A percentile compares a stretch with the other conserved stretches of the same genome.
Evolutionary conservation across 2,888 invertebrate species (phyloP).

Genomic region (Oscheius sp.): DNA sequence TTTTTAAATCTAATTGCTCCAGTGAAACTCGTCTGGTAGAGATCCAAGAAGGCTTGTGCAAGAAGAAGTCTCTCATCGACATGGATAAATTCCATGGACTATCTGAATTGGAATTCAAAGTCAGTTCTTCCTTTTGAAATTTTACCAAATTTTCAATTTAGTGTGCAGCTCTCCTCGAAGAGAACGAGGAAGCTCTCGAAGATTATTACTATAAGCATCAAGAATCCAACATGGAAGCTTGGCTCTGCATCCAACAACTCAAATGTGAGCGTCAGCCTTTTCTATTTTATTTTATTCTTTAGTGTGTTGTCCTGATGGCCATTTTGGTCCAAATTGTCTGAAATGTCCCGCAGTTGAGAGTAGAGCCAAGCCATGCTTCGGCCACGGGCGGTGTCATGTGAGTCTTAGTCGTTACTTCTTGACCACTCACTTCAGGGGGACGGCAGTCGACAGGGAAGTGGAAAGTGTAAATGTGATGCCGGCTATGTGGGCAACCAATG

Average conservation of each 20-base stretch:
- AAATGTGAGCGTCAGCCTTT: slow-evolving; percentile 49
- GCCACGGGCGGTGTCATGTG: slow-evolving; percentile 82
- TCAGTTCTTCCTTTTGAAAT: slow-evolving; percentile 28
- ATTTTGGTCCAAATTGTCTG: slow-evolving; percentile 83
- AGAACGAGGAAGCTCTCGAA: slow-evolving; percentile 83
- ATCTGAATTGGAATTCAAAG: slow-evolving; percentile 64
- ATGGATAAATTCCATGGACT: slow-evolving; percentile 70
- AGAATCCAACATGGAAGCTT: slow-evolving; percentile 40
- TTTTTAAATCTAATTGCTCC: slow-evolving; percentile 26
- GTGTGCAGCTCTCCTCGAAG: slow-evolving; percentile 85
- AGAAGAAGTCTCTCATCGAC: slow-evolving; percentile 73
- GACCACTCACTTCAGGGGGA: slow-evolving; percentile 76
- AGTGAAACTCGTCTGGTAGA: slow-evolving; percentile 89
- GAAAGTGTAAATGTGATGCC: slow-evolving; percentile 84
- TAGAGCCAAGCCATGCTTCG: slow-evolving; percentile 81
- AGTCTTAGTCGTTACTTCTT: slow-evolving; percentile 1
- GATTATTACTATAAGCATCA: slow-evolving; percentile 85
- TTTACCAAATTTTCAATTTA: slow-evolving; percentile 72
- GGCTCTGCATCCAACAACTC: slow-evolving; percentile 46
- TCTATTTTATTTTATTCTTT: slow-evolving; percentile 22
- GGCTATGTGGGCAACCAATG: slow-evolving; percentile 85
- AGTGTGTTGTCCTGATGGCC: slow-evolving; percentile 85
- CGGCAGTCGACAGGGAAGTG: slow-evolving; percentile 91
- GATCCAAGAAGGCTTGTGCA: slow-evolving; percentile 87
- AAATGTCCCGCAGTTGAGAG: slow-evolving; percentile 79